These are phyloP conservation scores for Pristionchus mayeri DNA, from an alignment of 2,888 invertebrate genomes.

Conservation along the genomic window DNA sequence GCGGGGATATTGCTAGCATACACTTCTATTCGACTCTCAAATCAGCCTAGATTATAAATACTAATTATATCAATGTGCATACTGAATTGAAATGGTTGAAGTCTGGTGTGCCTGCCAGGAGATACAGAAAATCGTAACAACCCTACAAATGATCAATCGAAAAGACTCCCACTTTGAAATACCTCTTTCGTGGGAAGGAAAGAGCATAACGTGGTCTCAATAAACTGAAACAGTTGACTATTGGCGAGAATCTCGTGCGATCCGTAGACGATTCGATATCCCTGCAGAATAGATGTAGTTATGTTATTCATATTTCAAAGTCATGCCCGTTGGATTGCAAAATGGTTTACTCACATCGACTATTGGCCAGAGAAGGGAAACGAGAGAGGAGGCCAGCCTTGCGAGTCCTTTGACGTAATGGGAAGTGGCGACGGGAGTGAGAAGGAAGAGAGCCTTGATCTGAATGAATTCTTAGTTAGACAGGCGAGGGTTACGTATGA, in stretches of 20 bases:
- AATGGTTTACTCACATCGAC: not conserved
- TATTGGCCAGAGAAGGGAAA: not conserved
- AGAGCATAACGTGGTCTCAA: not conserved
- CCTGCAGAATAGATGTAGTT: not conserved
- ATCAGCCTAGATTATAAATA: too few species aligned
- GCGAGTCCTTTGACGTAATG: not conserved
- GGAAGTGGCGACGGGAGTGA: not conserved
- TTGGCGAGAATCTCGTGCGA: not conserved
- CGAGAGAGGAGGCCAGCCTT: not conserved
- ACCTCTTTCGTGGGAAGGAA: not conserved
- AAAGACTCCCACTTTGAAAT: not conserved
- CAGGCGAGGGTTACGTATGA: not conserved
- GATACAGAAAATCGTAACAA: conserved; percentile 3
- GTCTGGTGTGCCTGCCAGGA: not conserved
- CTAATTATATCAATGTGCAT: too few species aligned
- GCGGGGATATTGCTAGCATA: not conserved
- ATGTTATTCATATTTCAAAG: too few species aligned
- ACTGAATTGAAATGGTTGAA: conserved; percentile 17
- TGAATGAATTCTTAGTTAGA: too few species aligned
- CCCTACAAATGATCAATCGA: not conserved
- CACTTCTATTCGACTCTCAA: conserved; percentile 5
- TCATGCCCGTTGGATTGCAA: not conserved
- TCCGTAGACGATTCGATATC: not conserved
- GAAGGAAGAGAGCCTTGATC: conserved; percentile 19
- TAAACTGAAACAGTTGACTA: not conserved